Evolutionary conservation across 2,888 invertebrate genomes (phyloP), one percentile per base, ranked within the genome.

Genomic region (Diarsia brunnea): DNA sequence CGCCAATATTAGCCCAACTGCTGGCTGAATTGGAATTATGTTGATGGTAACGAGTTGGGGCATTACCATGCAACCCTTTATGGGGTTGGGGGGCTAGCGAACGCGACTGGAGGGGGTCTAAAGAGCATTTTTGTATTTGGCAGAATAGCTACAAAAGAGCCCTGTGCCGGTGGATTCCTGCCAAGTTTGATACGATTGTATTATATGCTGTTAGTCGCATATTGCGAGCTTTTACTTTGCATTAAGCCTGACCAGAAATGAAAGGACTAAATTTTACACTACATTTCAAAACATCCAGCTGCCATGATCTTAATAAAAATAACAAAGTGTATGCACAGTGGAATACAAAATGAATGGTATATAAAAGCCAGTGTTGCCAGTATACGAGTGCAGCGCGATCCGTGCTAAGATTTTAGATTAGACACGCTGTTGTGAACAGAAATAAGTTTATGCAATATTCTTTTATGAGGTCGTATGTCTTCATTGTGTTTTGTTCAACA

Each of bases 21-120:
- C 38, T 73, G 53, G 58, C n/a, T 66, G 66, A 69, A 77, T 74
- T 69, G 47, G 70, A 79, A 85, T 80, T 60, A 74, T 69, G 70
- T 55, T 67, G 75, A 76, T 73, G 65, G 55, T 70, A 69, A 74
- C 51, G 73, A 65, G 64, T 58, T 69, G 55, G 3, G 24, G 38
- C 45, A 83, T 75, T 79, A 82, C 60, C 69, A 68, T 69, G 72
- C 19, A 53, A 60, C 43, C 10, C 65, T 45, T n/a, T 19, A 31
- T 31, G 10, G 24, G 21, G 58, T 38, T 27, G 16, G 10, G 64
- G 58, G 14, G 65, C 14, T n/a, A 31, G 67, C 11, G 24, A 8
- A 1, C 2, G 24, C 73, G 27, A 11, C 11, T n/a, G 31, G 19
- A 11, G 12, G 12, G 51, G 21, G 43, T 3, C 21, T 43, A 49